Percentiles rank a stretch among this genome's conserved stretches.
These are phyloP conservation scores for Aspidiotus destructor DNA, from an alignment of 2,888 invertebrate species.

Conservation along the genomic window DNA sequence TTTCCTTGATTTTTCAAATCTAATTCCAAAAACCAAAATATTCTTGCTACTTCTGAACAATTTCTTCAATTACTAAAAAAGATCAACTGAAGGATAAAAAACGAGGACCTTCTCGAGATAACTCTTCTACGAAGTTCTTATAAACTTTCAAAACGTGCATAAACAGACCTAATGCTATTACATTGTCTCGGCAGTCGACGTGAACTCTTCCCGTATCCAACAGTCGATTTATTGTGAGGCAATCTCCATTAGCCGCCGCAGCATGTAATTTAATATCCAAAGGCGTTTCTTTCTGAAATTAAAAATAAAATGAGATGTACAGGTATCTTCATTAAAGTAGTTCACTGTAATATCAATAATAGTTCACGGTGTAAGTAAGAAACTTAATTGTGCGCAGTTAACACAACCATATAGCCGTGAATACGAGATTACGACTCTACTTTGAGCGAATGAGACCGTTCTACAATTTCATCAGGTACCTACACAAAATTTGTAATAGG, in stretches of 20 bases:
- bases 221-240: slow-evolving; percentile 62
- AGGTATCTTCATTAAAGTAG: no score
- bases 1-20: no score
- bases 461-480: no score
- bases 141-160: not conserved
- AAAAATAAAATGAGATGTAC: slow-evolving; percentile 25
- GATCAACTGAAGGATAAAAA: not conserved
- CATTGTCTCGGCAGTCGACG: slow-evolving; percentile 73
- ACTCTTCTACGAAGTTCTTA: not conserved
- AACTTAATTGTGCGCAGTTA: no score
- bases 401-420: no score
- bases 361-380: no score
- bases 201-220: slow-evolving; percentile 74
- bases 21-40: not conserved
- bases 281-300: slow-evolving; percentile 76
- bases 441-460: no score
- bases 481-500: no score
- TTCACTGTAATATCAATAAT: no score
- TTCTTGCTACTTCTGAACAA: not conserved
- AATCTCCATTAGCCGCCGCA: slow-evolving; percentile 78
- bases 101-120: not conserved
- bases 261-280: slow-evolving; percentile 86
- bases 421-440: no score
- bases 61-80: not conserved
- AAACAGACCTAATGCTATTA: slow-evolving; percentile 42